Evolutionary conservation across 2,113 vertebrate genomes (phyloP).

Genomic region (Geococcyx californianus): DNA sequence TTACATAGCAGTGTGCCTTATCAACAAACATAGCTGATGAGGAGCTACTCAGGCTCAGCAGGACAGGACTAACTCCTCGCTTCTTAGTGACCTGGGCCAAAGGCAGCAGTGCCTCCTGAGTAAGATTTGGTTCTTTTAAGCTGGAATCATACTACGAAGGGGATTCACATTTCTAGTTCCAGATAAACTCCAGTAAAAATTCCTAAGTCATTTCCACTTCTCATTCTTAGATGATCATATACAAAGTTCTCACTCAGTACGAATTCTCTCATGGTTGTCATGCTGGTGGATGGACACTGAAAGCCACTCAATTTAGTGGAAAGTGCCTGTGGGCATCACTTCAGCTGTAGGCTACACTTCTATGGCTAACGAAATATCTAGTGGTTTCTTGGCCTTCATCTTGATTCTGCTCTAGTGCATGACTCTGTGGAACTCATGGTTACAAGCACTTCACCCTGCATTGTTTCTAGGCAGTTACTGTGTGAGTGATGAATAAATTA

Average conservation of each 20-base stretch:
- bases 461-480: slow-evolving; percentile 22
- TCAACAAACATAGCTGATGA: not conserved
- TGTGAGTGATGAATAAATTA: slow-evolving; percentile 68
- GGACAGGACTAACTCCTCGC: not conserved
- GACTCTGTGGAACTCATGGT: slow-evolving; percentile 10
- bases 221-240: not conserved
- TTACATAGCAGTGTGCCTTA: not conserved
- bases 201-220: not conserved
- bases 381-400: slow-evolving; percentile 19
- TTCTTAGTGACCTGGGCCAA: not conserved
- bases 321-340: not conserved
- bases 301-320: not conserved
- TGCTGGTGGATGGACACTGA: not conserved
- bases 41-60: not conserved
- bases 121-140: not conserved
- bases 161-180: not conserved
- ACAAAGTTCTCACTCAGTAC: not conserved
- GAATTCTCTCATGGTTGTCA: not conserved
- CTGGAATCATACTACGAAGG: accelerated
- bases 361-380: not conserved
- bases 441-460: not conserved
- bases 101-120: not conserved
- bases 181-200: not conserved
- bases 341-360: not conserved
- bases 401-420: not conserved